These are phyloP conservation scores for Drosophila ironensis DNA, from an alignment of 1,140 invertebrate genomes.

Conservation along the genomic window DNA sequence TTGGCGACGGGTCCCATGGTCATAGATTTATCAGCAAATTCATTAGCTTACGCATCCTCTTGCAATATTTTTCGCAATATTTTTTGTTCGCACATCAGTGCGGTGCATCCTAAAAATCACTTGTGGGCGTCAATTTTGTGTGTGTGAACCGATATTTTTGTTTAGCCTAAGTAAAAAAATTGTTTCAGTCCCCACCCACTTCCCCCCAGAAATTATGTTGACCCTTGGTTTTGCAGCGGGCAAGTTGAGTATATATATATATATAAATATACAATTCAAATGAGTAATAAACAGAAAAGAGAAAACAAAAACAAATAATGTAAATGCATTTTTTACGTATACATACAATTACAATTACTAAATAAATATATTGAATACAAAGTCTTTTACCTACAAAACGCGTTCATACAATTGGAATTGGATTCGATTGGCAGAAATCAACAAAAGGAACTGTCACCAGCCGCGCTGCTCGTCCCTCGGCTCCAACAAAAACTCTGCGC, in stretches of 20 bases:
- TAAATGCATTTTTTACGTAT: constrained; percentile 60
- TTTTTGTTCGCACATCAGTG: too few species aligned
- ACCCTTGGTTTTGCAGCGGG: constrained; percentile 6
- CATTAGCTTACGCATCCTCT: background rate
- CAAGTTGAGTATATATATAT: constrained; percentile 10
- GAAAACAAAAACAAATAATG: too few species aligned
- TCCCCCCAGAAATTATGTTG: constrained; percentile 11
- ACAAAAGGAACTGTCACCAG: background rate
- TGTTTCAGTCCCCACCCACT: constrained; percentile 4
- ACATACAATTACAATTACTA: constrained; percentile 58
- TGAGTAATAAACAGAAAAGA: constrained; percentile 24
- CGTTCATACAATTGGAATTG: constrained; percentile 12
- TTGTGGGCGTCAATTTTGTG: constrained; percentile 33
- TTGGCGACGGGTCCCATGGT: background rate
- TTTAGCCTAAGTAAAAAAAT: constrained; percentile 34
- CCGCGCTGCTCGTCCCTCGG: background rate
- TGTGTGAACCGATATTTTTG: constrained; percentile 20
- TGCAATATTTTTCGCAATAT: background rate
- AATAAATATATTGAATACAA: constrained; percentile 65
- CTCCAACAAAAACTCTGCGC: too few species aligned
- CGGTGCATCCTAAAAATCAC: background rate
- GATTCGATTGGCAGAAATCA: too few species aligned
- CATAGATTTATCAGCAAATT: background rate
- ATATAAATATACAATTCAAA: constrained; percentile 6
- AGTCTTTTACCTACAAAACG: constrained; percentile 17